phyloP scores from a whole-genome alignment of 2,888 invertebrate species.

The Chouioia cunea region DNA sequence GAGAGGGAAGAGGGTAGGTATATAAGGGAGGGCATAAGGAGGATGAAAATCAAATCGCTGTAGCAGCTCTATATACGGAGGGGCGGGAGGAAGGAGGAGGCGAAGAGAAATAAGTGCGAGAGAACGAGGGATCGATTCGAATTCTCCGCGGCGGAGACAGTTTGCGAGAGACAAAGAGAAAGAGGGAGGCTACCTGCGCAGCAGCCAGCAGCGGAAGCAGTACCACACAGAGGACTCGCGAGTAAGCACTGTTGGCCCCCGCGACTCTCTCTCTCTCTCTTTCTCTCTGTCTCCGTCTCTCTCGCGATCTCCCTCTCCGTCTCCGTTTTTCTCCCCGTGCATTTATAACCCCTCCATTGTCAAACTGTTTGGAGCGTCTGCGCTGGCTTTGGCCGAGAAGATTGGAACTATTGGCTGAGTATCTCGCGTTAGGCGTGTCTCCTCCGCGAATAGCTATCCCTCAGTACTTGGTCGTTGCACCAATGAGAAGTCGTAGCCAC shows the following conservation, averaged over 20 bases:
- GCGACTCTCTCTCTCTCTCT: constrained; percentile 56
- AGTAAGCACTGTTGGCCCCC: constrained; percentile 65
- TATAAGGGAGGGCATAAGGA: constrained; percentile 46
- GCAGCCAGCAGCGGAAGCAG: constrained; percentile 56
- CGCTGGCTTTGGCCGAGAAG: too few relatives aligned
- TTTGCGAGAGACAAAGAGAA: constrained; percentile 45
- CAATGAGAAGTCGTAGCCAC: too few relatives aligned
- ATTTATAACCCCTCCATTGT: too few relatives aligned
- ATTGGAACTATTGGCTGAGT: too few relatives aligned
- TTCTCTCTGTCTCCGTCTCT: too few relatives aligned
- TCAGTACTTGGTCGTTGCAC: too few relatives aligned
- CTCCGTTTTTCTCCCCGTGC: constrained; percentile 9
- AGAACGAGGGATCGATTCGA: constrained; percentile 61
- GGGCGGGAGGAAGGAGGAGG: constrained; percentile 29
- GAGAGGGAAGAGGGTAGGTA: too few relatives aligned
- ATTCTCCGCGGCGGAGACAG: constrained; percentile 51
- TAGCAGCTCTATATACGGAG: constrained; percentile 17
- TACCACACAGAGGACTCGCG: constrained; percentile 64
- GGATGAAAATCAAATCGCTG: constrained; percentile 48
- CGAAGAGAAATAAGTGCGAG: constrained; percentile 34
- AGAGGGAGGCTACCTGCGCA: constrained; percentile 54
- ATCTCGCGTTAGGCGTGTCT: too few relatives aligned
- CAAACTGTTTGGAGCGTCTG: too few relatives aligned
- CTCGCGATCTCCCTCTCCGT: background rate
- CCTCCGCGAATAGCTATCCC: too few relatives aligned